Percentiles rank a stretch among this genome's conserved stretches.
Evolutionary conservation across 2,797 vertebrate species (phyloP).

Genomic region (Halcyon leucocephala): DNA sequence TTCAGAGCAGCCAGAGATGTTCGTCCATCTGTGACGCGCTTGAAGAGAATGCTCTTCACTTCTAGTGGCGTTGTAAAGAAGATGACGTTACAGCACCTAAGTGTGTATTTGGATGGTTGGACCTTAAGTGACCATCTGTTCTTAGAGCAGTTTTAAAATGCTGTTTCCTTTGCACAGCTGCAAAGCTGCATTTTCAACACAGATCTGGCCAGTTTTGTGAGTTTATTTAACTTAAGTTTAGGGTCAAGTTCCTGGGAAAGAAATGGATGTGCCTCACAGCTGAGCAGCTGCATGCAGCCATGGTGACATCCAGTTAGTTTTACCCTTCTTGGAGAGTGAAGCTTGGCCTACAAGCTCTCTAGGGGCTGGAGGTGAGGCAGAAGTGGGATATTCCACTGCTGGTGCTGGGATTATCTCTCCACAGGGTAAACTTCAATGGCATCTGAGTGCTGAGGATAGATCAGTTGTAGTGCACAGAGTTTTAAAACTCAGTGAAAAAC

Average conservation of each 20-base stretch:
- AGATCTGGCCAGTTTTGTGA: not conserved
- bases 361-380: not conserved
- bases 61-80: not conserved
- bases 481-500: not conserved
- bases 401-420: not conserved
- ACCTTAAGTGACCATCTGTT: not conserved
- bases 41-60: not conserved
- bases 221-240: not conserved
- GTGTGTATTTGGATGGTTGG: not conserved
- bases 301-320: not conserved
- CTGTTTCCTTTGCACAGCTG: not conserved
- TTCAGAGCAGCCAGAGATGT: not conserved
- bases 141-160: not conserved
- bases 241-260: not conserved
- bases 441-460: not conserved
- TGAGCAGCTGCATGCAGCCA: not conserved
- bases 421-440: not conserved
- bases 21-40: not conserved
- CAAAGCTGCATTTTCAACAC: not conserved
- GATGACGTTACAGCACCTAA: not conserved
- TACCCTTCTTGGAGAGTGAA: not conserved
- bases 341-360: not conserved
- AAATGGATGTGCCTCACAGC: not conserved
- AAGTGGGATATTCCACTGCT: not conserved
- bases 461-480: fast-evolving